Evolutionary conservation across 2,113 vertebrate genomes (phyloP).

Genomic region (Ciconia boyciana): DNA sequence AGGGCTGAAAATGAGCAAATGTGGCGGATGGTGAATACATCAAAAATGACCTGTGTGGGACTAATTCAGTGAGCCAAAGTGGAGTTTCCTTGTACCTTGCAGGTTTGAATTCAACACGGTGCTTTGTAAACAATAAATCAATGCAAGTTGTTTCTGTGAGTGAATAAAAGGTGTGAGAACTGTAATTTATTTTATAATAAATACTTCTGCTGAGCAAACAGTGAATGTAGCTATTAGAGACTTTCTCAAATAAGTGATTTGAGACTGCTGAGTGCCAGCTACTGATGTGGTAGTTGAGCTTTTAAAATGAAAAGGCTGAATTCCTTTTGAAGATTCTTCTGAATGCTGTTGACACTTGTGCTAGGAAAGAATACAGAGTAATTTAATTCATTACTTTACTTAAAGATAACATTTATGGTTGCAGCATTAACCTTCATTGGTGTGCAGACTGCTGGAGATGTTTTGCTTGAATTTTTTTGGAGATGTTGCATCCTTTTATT

Average conservation of each 20-base stretch:
- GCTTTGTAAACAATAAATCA: conserved; percentile 48
- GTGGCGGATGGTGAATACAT: neutral
- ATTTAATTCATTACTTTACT: conserved; percentile 52
- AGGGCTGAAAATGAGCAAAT: neutral
- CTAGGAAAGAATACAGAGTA: neutral
- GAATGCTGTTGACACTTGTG: conserved; percentile 20
- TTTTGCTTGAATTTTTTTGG: neutral
- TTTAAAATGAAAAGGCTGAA: conserved; percentile 38
- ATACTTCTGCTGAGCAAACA: conserved; percentile 65
- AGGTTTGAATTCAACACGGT: neutral
- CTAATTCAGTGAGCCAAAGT: neutral
- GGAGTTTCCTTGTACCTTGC: neutral
- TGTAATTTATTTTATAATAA: conserved; percentile 67
- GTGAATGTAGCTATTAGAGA: conserved; percentile 40
- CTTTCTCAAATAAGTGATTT: conserved; percentile 65
- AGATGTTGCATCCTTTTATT: neutral
- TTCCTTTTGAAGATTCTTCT: conserved; percentile 48
- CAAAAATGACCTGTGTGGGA: conserved; percentile 5
- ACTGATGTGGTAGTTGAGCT: conserved; percentile 25
- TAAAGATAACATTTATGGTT: neutral
- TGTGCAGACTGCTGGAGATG: neutral
- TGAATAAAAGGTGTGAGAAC: conserved; percentile 59
- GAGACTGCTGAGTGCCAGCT: conserved; percentile 37
- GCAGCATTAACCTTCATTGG: neutral
- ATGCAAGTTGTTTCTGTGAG: conserved; percentile 27